phyloP scores from a whole-genome alignment of 2,113 vertebrate genomes.

The Colius striatus region DNA sequence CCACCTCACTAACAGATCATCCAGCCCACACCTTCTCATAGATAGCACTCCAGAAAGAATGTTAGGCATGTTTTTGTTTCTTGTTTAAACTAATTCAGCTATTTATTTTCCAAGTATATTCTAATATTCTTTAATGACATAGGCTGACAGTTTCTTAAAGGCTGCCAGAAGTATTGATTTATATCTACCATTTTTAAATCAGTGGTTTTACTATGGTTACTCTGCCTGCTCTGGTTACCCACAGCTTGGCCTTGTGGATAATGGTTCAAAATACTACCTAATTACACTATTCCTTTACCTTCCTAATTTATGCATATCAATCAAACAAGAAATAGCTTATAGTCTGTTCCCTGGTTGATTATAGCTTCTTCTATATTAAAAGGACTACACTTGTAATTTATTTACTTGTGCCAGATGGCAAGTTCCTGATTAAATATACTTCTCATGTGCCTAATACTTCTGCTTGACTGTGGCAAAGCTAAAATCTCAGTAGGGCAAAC shows the following conservation, averaged over 20 bases:
- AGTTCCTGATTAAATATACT: constrained; percentile 43
- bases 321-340: constrained; percentile 20
- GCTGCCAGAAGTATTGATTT: neutral
- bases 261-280: neutral
- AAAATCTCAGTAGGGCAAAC: neutral
- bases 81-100: neutral
- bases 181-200: neutral
- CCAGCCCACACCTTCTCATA: too few species aligned
- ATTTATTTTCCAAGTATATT: neutral
- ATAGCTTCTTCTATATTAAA: constrained; percentile 4
- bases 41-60: neutral
- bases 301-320: neutral
- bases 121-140: neutral
- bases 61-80: neutral
- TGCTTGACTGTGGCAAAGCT: constrained; percentile 29
- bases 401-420: constrained; percentile 28
- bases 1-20: too few species aligned
- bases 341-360: neutral
- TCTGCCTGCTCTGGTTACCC: neutral
- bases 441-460: constrained; percentile 9
- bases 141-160: neutral
- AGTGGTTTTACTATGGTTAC: neutral
- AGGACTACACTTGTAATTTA: neutral
- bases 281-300: neutral
- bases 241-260: neutral